Base-by-base conservation (phyloP, 2,113 vertebrate genomes). In the Hippocampus zosterae region DNA sequence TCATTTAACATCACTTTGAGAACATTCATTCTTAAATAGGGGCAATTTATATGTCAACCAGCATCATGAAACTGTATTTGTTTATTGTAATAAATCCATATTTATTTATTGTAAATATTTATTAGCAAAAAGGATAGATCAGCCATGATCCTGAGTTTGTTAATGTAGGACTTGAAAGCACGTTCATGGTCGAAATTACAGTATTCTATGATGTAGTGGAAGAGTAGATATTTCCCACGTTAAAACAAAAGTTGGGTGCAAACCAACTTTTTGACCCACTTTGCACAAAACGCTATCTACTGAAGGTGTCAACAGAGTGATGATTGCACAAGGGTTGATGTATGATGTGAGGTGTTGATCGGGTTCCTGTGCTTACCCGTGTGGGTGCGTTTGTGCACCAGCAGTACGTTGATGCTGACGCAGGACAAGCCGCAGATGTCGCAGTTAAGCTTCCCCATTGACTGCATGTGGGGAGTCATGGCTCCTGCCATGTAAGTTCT, bases 321-420 rank as follows among this genome's bases (percentile, higher is more conserved):
- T 1, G 55, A 52, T 84, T 78, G 74, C 66, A 23, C 77, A 85
- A 81, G 71, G 16, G 60, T 46, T 21, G 46, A n/a, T 72, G 60
- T 85, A 74, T 84, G 74, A 81, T 83, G 85, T 81, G 67, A 71
- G 68, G 67, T 69, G 27, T 71, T 72, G 61, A 52, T 23, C 72
- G 60, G 69, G 81, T 81, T 79, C 75, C 80, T 79, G 73, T 67
- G 90, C 92, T 94, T 91, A 97, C 96, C 96, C 63, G 95, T 97
- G 84, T 97, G 96, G 87, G 95, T 97, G 87, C 95, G 92, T 65
- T 97, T 96, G 87, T 98, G 96, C 82, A 98, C 96, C 89, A 96
- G 93, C 88, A 98, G 88, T 63, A 98, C 96, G 75, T 98, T 98
- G 88, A 96, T 94, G 92, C 95, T 97, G 85, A 97, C 93, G 89